These are phyloP conservation scores for Amorpha juglandis DNA, from an alignment of 2,888 invertebrate genomes.

Conservation along the genomic window DNA sequence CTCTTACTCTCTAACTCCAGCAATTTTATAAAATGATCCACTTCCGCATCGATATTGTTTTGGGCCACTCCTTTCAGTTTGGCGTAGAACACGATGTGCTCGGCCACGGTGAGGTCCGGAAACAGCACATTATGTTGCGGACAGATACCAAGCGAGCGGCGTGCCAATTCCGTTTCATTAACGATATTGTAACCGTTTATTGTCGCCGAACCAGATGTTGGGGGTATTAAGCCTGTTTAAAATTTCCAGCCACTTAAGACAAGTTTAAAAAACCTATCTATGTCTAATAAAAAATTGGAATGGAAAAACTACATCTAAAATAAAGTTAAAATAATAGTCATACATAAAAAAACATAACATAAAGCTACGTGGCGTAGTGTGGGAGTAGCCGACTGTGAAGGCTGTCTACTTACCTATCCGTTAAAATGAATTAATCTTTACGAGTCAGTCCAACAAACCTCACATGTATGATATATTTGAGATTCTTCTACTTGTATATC, in stretches of 20 bases:
- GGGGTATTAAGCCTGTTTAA: not conserved
- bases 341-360: too few relatives aligned
- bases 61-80: slow-evolving; percentile 86
- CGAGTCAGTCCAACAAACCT: too few relatives aligned
- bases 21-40: not conserved
- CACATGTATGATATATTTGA: too few relatives aligned
- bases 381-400: too few relatives aligned
- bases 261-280: too few relatives aligned
- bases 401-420: too few relatives aligned
- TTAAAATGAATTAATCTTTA: too few relatives aligned
- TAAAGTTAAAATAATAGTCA: too few relatives aligned
- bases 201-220: slow-evolving; percentile 88
- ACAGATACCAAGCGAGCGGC: slow-evolving; percentile 90
- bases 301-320: too few relatives aligned
- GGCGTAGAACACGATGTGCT: slow-evolving; percentile 93
- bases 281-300: too few relatives aligned
- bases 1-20: slow-evolving; percentile 52
- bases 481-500: too few relatives aligned
- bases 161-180: slow-evolving; percentile 87
- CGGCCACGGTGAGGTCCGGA: slow-evolving; percentile 91
- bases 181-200: slow-evolving; percentile 90
- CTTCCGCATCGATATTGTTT: not conserved
- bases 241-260: not conserved
- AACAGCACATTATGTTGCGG: slow-evolving; percentile 95
- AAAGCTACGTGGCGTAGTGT: too few relatives aligned